Evolutionary conservation across 23 tunicate species (phyloP), one percentile per base, ranked within the genome.

Genomic region (Halocynthia aurantium): DNA sequence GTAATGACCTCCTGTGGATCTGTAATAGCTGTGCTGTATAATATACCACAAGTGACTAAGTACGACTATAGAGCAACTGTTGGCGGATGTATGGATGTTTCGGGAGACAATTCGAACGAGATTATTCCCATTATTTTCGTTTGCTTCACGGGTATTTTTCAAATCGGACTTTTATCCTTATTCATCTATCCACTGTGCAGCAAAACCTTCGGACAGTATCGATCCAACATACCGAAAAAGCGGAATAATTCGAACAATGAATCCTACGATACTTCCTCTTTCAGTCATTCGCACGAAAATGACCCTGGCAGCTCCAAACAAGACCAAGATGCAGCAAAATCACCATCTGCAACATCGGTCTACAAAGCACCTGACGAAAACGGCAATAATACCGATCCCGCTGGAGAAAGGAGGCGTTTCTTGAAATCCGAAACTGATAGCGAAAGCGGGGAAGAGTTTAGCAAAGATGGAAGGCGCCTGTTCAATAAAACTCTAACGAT

Each of bases 51-150:
- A 50, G 78, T 76, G 61, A 84, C 88, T 7, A 85, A 85, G 10
- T 84, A 88, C 86, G 73, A 50, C 8, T 89, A 83, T 75, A 19
- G 61, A 52, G 96, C 88, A 7, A 89, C 96, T 0, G 65, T 55
- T 7, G 70, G 69, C 11, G 96, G 96, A 10, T 89, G 96, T 57
- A 81, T 70, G 20, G 88, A 84, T 21, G 83, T 66, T 9, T 72
- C 82, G 8, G 88, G 78, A 57, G 72, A 79, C 31, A 67, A 63
- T 52, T 87, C 87, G 53, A 12, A 76, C 7, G 88, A 89, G 51
- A 50, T 84, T 61, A 22, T 84, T 7, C 85, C 85, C 5, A 53
- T 71, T 6, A 18, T 84, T 22, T 22, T 75, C 12, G 50, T 75
- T 7, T 58, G 63, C 7, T 19, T 76, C 2, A 71, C 76, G 13